These are phyloP conservation scores for Mustela nigripes DNA, from an alignment of 2,113 vertebrate species.

Conservation along the genomic window DNA sequence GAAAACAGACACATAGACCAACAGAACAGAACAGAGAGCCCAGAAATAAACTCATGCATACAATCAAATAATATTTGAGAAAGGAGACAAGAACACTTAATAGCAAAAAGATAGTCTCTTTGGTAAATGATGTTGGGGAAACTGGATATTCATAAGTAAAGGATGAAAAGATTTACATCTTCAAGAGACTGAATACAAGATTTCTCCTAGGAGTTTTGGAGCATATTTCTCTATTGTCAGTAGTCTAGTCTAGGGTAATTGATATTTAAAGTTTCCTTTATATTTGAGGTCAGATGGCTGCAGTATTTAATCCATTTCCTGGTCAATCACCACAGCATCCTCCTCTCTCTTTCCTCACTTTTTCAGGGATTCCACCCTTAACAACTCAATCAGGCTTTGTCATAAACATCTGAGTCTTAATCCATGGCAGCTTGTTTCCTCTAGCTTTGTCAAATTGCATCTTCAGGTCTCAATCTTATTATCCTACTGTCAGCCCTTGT, in stretches of 20 bases:
- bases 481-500: neutral
- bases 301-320: neutral
- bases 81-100: neutral
- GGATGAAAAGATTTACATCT: neutral
- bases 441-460: neutral
- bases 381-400: neutral
- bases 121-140: neutral
- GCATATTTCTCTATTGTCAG: neutral
- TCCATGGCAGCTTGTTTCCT: neutral
- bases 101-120: neutral
- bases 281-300: neutral
- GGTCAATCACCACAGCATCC: neutral
- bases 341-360: neutral
- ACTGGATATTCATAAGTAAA: neutral
- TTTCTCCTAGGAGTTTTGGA: neutral
- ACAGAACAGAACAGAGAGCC: neutral
- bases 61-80: neutral
- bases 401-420: neutral
- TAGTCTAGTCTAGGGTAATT: neutral
- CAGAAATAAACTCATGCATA: neutral
- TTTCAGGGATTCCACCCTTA: neutral
- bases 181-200: neutral
- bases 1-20: neutral
- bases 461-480: neutral
- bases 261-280: neutral